These are phyloP conservation scores for Laticauda laticaudata DNA, from an alignment of 2,113 vertebrate genomes.

Conservation along the genomic window DNA sequence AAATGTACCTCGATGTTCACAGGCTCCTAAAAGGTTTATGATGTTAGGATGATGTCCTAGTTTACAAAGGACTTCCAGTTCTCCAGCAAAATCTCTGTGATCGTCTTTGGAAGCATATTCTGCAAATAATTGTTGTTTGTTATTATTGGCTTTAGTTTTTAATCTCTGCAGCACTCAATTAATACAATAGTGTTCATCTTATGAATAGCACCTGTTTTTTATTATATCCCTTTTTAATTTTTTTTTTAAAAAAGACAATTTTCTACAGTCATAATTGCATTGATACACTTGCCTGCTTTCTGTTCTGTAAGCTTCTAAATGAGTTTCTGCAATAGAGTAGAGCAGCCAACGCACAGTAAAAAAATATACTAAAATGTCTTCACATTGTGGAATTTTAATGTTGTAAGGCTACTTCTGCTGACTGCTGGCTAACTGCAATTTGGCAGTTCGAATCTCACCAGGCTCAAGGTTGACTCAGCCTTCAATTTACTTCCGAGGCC, in stretches of 20 bases:
- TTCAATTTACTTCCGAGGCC: no score
- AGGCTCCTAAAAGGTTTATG: conserved; percentile 87
- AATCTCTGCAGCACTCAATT: conserved; percentile 3
- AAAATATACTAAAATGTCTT: not conserved
- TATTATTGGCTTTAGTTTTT: conserved; percentile 4
- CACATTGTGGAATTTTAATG: no score
- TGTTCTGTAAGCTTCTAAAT: not conserved
- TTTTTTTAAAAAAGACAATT: not conserved
- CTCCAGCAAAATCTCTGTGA: conserved; percentile 86
- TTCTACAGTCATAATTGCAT: not conserved
- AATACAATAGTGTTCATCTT: not conserved
- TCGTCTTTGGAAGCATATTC: conserved; percentile 90
- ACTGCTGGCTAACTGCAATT: no score
- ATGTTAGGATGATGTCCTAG: conserved; percentile 88
- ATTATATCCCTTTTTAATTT: not conserved
- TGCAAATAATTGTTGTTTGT: conserved; percentile 56
- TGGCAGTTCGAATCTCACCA: no score
- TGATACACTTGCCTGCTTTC: not conserved
- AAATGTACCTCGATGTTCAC: conserved; percentile 83
- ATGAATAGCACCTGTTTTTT: not conserved
- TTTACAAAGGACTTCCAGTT: conserved; percentile 88
- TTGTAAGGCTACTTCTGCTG: no score
- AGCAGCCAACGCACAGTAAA: not conserved
- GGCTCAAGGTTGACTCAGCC: no score
- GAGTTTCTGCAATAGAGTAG: not conserved